Percentiles rank a stretch among this genome's conserved stretches.
Conservation (phyloP, 2,888 invertebrate species). For the Dryadula phaetusa region DNA sequence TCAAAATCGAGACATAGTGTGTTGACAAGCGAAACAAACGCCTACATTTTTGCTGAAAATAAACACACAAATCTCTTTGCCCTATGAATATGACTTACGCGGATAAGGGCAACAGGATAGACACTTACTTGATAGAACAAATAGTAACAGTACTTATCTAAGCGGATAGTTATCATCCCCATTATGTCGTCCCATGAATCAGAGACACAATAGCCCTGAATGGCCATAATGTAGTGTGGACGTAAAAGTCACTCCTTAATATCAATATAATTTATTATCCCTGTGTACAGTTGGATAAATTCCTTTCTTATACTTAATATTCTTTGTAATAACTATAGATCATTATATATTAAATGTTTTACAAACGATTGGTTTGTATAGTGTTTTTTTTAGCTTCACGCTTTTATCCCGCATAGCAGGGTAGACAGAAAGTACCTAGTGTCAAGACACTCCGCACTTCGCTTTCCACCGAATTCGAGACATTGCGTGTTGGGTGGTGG, state of each 20-base stretch:
- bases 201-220: slow-evolving; percentile 54
- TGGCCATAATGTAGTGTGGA: slow-evolving; percentile 48
- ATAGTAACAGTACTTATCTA: slow-evolving; percentile 5
- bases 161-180: slow-evolving; percentile 17
- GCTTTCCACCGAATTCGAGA: too few relatives aligned
- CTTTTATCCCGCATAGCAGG: too few relatives aligned
- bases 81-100: not conserved
- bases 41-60: not conserved
- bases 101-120: not conserved
- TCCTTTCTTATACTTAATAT: slow-evolving; percentile 3
- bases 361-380: not conserved
- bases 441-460: too few relatives aligned
- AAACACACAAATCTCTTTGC: not conserved
- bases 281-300: not conserved
- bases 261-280: slow-evolving; percentile 46
- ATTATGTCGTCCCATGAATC: slow-evolving; percentile 54
- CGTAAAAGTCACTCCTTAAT: slow-evolving; percentile 56
- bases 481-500: too few relatives aligned
- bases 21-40: too few relatives aligned
- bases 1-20: too few relatives aligned
- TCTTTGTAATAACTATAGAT: not conserved
- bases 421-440: too few relatives aligned
- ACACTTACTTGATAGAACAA: not conserved
- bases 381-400: too few relatives aligned
- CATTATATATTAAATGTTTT: slow-evolving; percentile 1